Conservation (phyloP, 2,113 vertebrate species). For the Tachysurus vachellii region DNA sequence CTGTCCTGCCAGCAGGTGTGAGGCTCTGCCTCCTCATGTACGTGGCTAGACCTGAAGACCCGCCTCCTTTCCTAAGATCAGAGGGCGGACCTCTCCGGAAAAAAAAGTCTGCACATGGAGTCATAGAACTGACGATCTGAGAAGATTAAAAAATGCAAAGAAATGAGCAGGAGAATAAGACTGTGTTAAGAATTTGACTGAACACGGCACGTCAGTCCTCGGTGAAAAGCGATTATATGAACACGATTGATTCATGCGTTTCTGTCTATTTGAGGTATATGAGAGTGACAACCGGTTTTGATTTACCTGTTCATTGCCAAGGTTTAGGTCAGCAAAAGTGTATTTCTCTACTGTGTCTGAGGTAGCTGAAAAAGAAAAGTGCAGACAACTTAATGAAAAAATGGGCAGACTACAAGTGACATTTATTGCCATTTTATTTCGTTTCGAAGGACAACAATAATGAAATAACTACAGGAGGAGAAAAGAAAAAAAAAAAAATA, state of each 20-base stretch:
- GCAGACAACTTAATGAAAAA: slow-evolving; percentile 53
- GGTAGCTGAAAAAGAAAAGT: slow-evolving; percentile 59
- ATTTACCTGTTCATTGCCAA: slow-evolving; percentile 91
- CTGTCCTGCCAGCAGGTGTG: not conserved
- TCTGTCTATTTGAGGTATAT: not conserved
- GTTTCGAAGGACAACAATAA: not conserved
- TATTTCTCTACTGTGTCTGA: slow-evolving; percentile 72
- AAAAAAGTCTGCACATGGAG: slow-evolving; percentile 96
- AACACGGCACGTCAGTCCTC: not conserved
- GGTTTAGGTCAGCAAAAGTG: slow-evolving; percentile 91
- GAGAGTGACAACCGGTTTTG: not conserved
- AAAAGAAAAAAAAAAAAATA: too few relatives aligned
- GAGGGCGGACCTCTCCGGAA: slow-evolving; percentile 78
- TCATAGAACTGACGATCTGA: slow-evolving; percentile 92
- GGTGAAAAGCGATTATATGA: not conserved
- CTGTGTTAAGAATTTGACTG: not conserved
- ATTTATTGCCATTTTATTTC: not conserved
- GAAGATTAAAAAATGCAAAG: not conserved
- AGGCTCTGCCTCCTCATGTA: slow-evolving; percentile 43
- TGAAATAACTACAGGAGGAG: not conserved
- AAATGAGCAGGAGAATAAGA: not conserved
- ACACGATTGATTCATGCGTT: not conserved
- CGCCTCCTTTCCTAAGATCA: slow-evolving; percentile 67
- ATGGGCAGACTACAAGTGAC: too few relatives aligned
- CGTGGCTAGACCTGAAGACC: slow-evolving; percentile 43